A percentile compares a stretch with the other conserved stretches of the same genome.
Conservation (phyloP, 2,113 vertebrate genomes). For the Tinamus guttatus region DNA sequence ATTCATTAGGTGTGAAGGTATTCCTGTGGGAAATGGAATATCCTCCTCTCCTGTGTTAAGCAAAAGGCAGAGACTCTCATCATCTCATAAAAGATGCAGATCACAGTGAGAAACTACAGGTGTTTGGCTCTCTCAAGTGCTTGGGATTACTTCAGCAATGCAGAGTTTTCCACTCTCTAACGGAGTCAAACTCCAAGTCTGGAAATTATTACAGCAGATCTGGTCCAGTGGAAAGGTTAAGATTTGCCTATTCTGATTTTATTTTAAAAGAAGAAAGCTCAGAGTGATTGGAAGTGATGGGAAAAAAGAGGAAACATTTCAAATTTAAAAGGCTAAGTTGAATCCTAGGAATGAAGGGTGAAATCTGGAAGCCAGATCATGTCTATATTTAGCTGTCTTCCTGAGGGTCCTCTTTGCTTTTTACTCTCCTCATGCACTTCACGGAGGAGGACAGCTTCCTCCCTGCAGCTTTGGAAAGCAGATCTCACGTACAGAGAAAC, state of each 20-base stretch:
- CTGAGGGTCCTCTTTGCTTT: neutral
- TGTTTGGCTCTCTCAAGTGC: neutral
- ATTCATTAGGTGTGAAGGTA: conserved; percentile 9
- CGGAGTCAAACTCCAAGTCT: conserved; percentile 12
- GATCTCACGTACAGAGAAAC: neutral
- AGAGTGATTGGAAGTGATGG: neutral
- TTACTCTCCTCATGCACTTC: neutral
- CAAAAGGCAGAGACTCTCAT: conserved; percentile 8
- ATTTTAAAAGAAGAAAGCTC: conserved; percentile 3
- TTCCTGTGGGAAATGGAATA: conserved; percentile 20
- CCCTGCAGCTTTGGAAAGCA: neutral
- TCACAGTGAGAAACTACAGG: conserved; percentile 1
- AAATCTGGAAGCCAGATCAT: neutral
- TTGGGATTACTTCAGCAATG: neutral
- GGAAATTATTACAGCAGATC: neutral
- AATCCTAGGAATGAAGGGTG: neutral
- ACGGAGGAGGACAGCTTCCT: neutral
- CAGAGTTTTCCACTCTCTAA: neutral
- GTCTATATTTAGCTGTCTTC: neutral
- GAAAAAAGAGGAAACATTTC: neutral
- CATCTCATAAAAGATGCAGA: neutral
- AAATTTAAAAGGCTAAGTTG: neutral
- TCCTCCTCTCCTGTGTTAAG: conserved; percentile 13
- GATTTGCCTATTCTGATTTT: neutral
- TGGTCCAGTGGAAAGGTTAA: neutral